phyloP scores from a whole-genome alignment of 35 echinoderm and acorn worm genomes.

The Heliocidaris erythrogramma region DNA sequence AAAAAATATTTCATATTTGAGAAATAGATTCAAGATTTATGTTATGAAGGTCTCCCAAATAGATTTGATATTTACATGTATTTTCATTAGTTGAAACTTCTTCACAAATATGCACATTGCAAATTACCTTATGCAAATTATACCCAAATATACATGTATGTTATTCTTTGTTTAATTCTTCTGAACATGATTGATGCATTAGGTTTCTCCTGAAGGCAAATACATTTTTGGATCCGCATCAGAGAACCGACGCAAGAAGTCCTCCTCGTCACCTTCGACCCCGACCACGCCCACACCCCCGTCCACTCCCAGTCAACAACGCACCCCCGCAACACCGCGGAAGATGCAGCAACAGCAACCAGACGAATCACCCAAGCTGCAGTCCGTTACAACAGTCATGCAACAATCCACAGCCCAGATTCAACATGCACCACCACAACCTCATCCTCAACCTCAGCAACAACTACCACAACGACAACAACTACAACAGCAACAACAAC shows the following conservation, averaged over 20 bases:
- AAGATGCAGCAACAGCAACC: constrained; percentile 30
- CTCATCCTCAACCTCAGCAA: neutral
- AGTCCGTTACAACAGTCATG: neutral
- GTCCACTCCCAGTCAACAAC: neutral
- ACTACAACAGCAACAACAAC: neutral
- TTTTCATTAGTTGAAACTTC: too few relatives aligned
- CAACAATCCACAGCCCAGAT: neutral
- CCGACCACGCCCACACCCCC: neutral
- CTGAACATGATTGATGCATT: neutral
- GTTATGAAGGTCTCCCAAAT: too few relatives aligned
- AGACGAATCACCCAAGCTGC: constrained; percentile 25
- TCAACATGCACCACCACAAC: neutral
- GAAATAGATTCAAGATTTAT: too few relatives aligned
- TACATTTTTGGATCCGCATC: neutral
- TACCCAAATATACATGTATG: neutral
- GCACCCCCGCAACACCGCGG: neutral
- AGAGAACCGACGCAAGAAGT: constrained; percentile 6
- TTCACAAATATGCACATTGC: too few relatives aligned
- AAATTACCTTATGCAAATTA: too few relatives aligned
- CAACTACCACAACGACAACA: neutral
- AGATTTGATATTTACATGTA: too few relatives aligned
- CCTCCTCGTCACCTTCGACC: neutral
- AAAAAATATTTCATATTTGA: too few relatives aligned
- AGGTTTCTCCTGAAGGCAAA: constrained; percentile 19
- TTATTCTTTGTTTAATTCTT: neutral